These are phyloP conservation scores for Dromius quadrimaculatus DNA, from an alignment of 2,888 invertebrate genomes.

Conservation along the genomic window DNA sequence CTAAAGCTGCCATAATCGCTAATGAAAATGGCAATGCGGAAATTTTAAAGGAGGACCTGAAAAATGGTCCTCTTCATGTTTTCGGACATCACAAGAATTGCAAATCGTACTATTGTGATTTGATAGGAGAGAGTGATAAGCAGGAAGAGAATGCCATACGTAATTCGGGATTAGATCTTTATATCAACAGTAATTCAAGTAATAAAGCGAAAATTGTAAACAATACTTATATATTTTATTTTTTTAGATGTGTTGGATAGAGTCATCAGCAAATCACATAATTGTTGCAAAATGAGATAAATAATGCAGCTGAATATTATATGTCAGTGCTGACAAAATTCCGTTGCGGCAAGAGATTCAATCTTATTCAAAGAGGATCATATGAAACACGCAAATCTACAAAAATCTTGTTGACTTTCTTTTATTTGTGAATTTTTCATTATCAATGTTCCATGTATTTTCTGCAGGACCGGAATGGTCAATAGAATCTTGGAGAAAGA, in stretches of 20 bases:
- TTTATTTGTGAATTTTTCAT: too few relatives aligned
- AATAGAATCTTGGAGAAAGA: background rate
- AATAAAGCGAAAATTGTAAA: background rate
- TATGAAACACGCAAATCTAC: background rate
- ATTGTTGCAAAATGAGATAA: background rate
- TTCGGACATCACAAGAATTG: background rate
- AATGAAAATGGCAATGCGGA: background rate
- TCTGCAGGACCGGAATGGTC: too few relatives aligned
- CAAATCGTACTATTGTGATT: background rate
- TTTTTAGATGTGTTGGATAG: background rate
- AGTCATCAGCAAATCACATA: background rate
- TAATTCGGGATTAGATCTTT: background rate
- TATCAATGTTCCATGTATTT: too few relatives aligned
- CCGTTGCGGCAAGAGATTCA: background rate
- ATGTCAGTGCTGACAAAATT: background rate
- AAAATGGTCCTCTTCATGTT: background rate
- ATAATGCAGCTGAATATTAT: slow-evolving; percentile 2
- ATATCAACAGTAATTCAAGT: background rate
- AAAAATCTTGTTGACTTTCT: too few relatives aligned
- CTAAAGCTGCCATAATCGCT: background rate
- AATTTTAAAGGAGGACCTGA: background rate
- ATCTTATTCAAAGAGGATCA: background rate
- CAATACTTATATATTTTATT: background rate
- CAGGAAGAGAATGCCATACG: background rate
- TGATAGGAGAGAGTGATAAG: background rate